Conservation (phyloP, 2,888 invertebrate species). For the Steinernema hermaphroditum region DNA sequence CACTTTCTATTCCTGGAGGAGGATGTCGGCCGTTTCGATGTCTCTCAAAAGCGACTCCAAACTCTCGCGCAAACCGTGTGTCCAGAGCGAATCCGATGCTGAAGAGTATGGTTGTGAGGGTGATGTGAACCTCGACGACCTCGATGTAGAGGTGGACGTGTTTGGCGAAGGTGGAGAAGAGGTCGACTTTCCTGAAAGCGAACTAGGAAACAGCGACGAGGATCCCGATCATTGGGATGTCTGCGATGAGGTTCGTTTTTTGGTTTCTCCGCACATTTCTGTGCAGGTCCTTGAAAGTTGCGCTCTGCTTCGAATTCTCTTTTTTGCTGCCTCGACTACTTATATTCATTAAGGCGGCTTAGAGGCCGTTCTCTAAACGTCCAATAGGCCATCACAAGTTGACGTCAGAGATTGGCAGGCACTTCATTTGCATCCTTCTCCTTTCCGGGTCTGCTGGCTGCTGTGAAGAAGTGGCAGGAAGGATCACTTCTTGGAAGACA, state of each 20-base stretch:
- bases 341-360: background rate
- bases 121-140: background rate
- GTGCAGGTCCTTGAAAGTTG: background rate
- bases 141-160: background rate
- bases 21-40: background rate
- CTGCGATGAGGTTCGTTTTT: too few species aligned
- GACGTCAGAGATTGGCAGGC: background rate
- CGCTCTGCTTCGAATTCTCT: background rate
- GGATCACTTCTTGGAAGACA: constrained; percentile 4
- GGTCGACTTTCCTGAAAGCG: background rate
- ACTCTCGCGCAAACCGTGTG: too few species aligned
- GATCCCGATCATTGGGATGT: background rate
- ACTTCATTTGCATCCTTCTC: background rate
- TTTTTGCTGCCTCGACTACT: background rate
- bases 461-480: background rate
- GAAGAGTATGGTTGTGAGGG: background rate
- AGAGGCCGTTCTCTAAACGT: background rate
- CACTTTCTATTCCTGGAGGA: background rate
- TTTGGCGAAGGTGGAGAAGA: background rate
- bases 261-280: background rate
- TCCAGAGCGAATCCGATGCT: too few species aligned
- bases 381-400: background rate
- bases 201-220: background rate
- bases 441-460: background rate
- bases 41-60: background rate